Evolutionary conservation across 2,888 invertebrate species (phyloP).

Genomic region (Lomographa bimaculata): DNA sequence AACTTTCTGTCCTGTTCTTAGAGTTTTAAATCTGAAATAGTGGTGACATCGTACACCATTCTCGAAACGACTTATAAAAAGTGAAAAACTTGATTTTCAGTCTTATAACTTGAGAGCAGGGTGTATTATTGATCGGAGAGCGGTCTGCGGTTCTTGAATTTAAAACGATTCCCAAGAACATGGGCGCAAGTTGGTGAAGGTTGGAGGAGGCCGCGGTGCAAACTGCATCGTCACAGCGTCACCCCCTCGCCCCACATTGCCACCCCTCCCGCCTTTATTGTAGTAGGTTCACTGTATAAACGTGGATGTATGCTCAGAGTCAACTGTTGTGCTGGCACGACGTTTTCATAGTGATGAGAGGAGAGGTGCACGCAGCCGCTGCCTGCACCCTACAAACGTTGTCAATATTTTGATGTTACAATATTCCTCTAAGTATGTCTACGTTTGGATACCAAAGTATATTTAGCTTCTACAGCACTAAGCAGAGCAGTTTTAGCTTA

Average conservation of each 20-base stretch:
- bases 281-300: conserved; percentile 54
- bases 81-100: conserved; percentile 51
- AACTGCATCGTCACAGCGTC: conserved; percentile 78
- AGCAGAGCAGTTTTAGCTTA: too few species aligned
- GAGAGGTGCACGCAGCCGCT: conserved; percentile 45
- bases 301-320: conserved; percentile 68
- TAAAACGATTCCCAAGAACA: conserved; percentile 83
- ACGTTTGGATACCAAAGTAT: too few species aligned
- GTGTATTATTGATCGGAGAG: conserved; percentile 57
- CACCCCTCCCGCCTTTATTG: conserved; percentile 63
- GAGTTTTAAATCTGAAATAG: conserved; percentile 61
- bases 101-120: conserved; percentile 52
- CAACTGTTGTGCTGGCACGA: conserved; percentile 75
- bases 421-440: too few species aligned
- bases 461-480: too few species aligned
- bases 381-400: conserved; percentile 53
- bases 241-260: conserved; percentile 49
- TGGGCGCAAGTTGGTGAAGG: conserved; percentile 81
- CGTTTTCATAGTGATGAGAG: conserved; percentile 65
- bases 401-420: conserved; percentile 58
- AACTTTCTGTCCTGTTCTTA: conserved; percentile 55
- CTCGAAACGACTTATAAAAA: conserved; percentile 68
- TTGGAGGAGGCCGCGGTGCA: conserved; percentile 81
- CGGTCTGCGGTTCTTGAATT: conserved; percentile 79
- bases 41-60: conserved; percentile 53